Base-by-base conservation (phyloP, 1,140 invertebrate species). In the Physella acuta region DNA sequence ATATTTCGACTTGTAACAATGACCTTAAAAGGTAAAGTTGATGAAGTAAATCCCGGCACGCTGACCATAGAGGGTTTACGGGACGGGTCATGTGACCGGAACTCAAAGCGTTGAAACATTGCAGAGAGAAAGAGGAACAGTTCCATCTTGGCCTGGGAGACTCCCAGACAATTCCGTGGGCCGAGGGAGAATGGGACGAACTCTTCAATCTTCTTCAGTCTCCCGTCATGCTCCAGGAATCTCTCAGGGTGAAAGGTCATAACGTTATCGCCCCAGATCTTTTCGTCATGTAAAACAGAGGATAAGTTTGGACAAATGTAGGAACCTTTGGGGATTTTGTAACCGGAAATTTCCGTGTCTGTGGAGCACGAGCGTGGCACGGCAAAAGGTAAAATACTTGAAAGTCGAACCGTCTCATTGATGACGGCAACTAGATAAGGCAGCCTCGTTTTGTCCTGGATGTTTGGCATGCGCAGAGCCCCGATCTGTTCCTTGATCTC, bases 401-500 rank as follows among this genome's bases (percentile, higher is more conserved):
- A 60, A 64, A 71, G 31, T 1, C 53, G 53, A 11, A 30, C 26
- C 1, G 53, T 55, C 17, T 55, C 53, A 24, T 30, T 28, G 26
- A 75, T 68, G 16, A 70, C 49, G 24, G 73, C 73, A 20, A 72
- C 70, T 11, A 70, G 17, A 36, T 66, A 69, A 3, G 74, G 70
- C 17, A 77, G 34, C 17, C 63, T 31, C 11, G 11, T 16, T 17
- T 65, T 44, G 49, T 75, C 72, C 16, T 56, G 44, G 26, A 73
- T 34, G 20, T 49, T 63, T 1, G 64, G 62, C 1, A 53, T 34
- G 0, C 71, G 66, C 51, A 34, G 36, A 24, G 37, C 3, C 44
- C 67, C 72, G 1, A 75, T 30, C 16, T 69, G 61, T 66, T 74
- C 36, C 74, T 95, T 93, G 26, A 98, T 85, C 82, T 98, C 94